Evolutionary conservation across 1,140 invertebrate genomes (phyloP).

Genomic region (Tetragnatha versicolor): DNA sequence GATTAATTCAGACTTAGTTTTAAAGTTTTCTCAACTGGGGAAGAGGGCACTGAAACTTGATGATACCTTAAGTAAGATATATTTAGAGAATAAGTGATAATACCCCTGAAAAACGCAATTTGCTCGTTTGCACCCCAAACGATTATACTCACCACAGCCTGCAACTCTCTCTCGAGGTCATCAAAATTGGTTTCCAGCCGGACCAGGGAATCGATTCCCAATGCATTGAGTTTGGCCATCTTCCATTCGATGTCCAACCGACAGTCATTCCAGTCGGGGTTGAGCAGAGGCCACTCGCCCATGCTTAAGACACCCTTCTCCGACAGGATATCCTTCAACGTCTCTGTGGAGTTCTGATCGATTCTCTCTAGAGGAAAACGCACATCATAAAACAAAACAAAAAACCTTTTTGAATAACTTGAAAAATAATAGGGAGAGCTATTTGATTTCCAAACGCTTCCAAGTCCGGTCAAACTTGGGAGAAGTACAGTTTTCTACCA

Average conservation of each 20-base stretch:
- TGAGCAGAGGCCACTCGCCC: constrained; percentile 37
- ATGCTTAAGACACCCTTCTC: too few relatives aligned
- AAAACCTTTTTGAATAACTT: not conserved
- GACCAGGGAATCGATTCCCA: constrained; percentile 22
- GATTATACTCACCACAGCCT: constrained; percentile 11
- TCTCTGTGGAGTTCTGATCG: not conserved
- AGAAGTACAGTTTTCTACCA: too few relatives aligned
- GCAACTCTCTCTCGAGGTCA: not conserved
- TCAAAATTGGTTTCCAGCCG: not conserved
- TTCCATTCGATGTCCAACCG: constrained; percentile 31
- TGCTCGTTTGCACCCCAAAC: too few relatives aligned
- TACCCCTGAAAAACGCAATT: too few relatives aligned
- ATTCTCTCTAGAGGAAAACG: not conserved
- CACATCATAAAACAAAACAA: not conserved
- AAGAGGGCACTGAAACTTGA: too few relatives aligned
- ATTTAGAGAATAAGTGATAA: too few relatives aligned
- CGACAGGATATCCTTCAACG: constrained; percentile 6
- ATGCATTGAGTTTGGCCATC: constrained; percentile 36
- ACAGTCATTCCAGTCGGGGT: constrained; percentile 42
- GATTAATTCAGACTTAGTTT: too few relatives aligned
- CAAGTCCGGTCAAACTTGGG: too few relatives aligned
- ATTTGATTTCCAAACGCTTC: too few relatives aligned
- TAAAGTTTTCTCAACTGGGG: too few relatives aligned
- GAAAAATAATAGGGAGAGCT: not conserved
- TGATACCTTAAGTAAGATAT: too few relatives aligned